Evolutionary conservation across 1,140 invertebrate genomes (phyloP).

Genomic region (Solen grandis): DNA sequence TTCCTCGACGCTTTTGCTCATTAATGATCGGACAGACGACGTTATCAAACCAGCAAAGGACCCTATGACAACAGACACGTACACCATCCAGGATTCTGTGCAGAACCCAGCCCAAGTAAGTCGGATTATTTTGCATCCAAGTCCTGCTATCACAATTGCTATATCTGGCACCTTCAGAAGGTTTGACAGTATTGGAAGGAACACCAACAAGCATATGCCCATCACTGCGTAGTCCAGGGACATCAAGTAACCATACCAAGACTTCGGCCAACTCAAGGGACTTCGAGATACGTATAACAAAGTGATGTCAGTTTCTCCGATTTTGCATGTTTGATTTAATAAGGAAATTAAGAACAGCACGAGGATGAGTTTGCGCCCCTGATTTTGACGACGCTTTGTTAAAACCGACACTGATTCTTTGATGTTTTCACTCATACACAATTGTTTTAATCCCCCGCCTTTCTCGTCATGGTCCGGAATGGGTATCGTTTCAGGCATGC

Average conservation of each 20-base stretch:
- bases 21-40: slow-evolving; percentile 72
- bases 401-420: slow-evolving; percentile 70
- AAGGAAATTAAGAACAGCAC: slow-evolving; percentile 64
- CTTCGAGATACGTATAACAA: slow-evolving; percentile 73
- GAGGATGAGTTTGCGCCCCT: slow-evolving; percentile 64
- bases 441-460: slow-evolving; percentile 23
- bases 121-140: slow-evolving; percentile 75
- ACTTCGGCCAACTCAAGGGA: slow-evolving; percentile 77
- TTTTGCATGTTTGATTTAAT: slow-evolving; percentile 74
- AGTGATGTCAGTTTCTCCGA: slow-evolving; percentile 78
- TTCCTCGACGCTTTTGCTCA: slow-evolving; percentile 75
- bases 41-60: slow-evolving; percentile 74
- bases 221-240: slow-evolving; percentile 78
- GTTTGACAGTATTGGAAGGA: slow-evolving; percentile 75
- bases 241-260: slow-evolving; percentile 78
- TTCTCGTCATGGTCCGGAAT: slow-evolving; percentile 54
- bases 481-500: slow-evolving; percentile 68
- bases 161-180: slow-evolving; percentile 68
- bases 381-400: slow-evolving; percentile 59
- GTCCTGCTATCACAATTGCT: slow-evolving; percentile 71
- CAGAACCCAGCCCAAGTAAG: slow-evolving; percentile 73
- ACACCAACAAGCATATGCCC: slow-evolving; percentile 73
- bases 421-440: slow-evolving; percentile 65
- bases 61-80: slow-evolving; percentile 72
- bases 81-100: slow-evolving; percentile 77